Base-by-base conservation (phyloP, 1,140 invertebrate species). In the Zaprionus camerounensis region DNA sequence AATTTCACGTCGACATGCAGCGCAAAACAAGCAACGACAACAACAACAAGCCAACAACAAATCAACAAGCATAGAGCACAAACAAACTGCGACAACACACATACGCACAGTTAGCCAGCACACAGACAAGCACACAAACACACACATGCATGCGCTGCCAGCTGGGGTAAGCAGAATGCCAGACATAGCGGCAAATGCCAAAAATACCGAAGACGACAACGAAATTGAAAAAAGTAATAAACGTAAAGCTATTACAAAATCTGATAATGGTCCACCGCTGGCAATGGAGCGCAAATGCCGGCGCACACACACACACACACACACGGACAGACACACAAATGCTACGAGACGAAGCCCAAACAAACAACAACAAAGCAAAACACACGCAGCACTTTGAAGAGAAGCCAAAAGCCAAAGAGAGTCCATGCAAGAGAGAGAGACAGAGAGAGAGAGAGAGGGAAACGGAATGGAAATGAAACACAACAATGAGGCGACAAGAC, bases 181-280 rank as follows among this genome's bases (percentile, higher is more conserved):
- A 75, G 76, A 68, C 62, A 76, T 69, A 73, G 76, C 70, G 71
- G 66, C 74, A 76, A 76, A 85, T 74, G 78, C 77, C 73, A 77
- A 80, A 77, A 82, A 87, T 83, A 73, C 80, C 81, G 71, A 87
- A 78, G 70, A 77, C 78, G 78, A 82, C 78, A 71, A 82, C 78
- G 67, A 82, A 80, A 75, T 73, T 82, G 80, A 73, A 81, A 77
- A 90, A 91, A 90, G 86, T 90, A 90, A 90, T 90, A 90, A 90
- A 90, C 86, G 86, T 86, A 91, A 91, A 91, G 86, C 86, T 91
- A 90, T 90, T 90, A 91, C 85, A 80, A 91, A 90, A 90, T 90
- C 85, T 90, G 85, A 90, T 90, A 90, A 90, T 90, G 77, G 86
- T 90, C 82, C 78, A 72, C 70, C 76, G 83, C 86, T 86, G 86